These are phyloP conservation scores for Drosophila chauvacae DNA, from an alignment of 1,140 invertebrate species.

Conservation along the genomic window DNA sequence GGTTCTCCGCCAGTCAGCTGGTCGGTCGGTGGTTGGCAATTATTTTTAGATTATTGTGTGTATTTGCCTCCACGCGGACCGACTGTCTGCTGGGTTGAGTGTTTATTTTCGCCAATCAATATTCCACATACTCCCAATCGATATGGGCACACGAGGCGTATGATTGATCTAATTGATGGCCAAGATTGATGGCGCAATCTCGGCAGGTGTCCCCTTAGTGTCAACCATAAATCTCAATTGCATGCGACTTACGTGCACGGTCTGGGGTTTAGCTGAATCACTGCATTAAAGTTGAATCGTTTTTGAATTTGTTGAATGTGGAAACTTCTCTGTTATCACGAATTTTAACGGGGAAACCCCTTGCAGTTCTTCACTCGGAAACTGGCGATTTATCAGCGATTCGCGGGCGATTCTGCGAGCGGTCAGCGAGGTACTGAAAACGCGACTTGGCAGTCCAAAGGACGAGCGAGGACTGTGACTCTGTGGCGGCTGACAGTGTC, in stretches of 20 bases:
- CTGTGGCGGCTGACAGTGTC: constrained; percentile 41
- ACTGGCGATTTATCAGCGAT: constrained; percentile 17
- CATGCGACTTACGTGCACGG: constrained; percentile 63
- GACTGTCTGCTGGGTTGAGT: constrained; percentile 45
- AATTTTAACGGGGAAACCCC: constrained; percentile 4
- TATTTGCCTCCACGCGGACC: constrained; percentile 43
- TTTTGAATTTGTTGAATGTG: constrained; percentile 18
- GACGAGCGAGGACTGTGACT: constrained; percentile 77
- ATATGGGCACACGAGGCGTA: constrained; percentile 53
- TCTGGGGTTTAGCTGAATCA: constrained; percentile 54
- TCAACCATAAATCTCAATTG: constrained; percentile 48
- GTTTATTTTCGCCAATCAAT: constrained; percentile 61
- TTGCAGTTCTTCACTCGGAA: constrained; percentile 24
- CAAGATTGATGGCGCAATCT: constrained; percentile 66
- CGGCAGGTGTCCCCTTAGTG: constrained; percentile 9
- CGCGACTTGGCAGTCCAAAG: constrained; percentile 79
- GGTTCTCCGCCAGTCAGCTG: constrained; percentile 38
- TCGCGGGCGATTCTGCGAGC: constrained; percentile 25
- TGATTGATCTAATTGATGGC: constrained; percentile 75
- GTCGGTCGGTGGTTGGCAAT: constrained; percentile 52
- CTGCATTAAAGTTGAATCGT: constrained; percentile 24
- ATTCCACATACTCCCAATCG: constrained; percentile 64
- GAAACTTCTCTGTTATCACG: not conserved
- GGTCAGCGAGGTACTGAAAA: constrained; percentile 43
- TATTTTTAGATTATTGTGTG: constrained; percentile 72